Conservation (phyloP, 2,888 invertebrate species). For the Trichacis sp. region DNA sequence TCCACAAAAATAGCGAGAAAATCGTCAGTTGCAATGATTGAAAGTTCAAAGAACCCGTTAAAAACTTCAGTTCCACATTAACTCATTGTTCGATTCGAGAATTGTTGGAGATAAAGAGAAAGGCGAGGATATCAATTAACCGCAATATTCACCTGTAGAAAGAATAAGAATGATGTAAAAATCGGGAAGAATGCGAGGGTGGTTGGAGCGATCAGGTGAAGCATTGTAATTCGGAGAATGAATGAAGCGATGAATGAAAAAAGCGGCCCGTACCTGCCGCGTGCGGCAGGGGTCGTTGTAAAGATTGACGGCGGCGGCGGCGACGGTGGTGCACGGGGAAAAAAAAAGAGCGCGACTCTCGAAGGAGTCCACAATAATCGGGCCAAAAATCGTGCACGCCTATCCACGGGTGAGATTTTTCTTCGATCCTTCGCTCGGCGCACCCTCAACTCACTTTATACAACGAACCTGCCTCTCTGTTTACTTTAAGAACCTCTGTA, state of each 20-base stretch:
- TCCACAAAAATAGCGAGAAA: too few species aligned
- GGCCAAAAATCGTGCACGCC: slow-evolving; percentile 13
- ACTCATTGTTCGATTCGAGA: too few species aligned
- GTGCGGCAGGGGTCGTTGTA: slow-evolving; percentile 42
- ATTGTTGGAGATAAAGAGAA: too few species aligned
- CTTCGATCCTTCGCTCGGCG: too few species aligned
- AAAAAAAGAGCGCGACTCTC: slow-evolving; percentile 17
- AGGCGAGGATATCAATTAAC: neutral
- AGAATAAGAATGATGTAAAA: slow-evolving; percentile 43
- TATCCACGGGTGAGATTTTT: slow-evolving; percentile 7
- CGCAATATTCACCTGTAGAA: neutral
- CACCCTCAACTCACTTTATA: too few species aligned
- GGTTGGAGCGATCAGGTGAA: slow-evolving; percentile 61
- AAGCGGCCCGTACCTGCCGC: slow-evolving; percentile 53
- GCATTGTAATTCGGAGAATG: slow-evolving; percentile 57
- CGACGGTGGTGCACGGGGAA: slow-evolving; percentile 3
- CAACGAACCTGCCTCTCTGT: too few species aligned
- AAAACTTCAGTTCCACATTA: too few species aligned
- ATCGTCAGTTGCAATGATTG: too few species aligned
- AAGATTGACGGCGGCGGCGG: slow-evolving; percentile 19
- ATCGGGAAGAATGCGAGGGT: slow-evolving; percentile 59
- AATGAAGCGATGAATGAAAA: slow-evolving; percentile 50
- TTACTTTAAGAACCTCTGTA: neutral
- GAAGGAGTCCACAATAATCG: neutral
- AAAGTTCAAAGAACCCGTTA: too few species aligned